Evolutionary conservation across 1,140 invertebrate species (phyloP).

Genomic region (Coelopa frigida): DNA sequence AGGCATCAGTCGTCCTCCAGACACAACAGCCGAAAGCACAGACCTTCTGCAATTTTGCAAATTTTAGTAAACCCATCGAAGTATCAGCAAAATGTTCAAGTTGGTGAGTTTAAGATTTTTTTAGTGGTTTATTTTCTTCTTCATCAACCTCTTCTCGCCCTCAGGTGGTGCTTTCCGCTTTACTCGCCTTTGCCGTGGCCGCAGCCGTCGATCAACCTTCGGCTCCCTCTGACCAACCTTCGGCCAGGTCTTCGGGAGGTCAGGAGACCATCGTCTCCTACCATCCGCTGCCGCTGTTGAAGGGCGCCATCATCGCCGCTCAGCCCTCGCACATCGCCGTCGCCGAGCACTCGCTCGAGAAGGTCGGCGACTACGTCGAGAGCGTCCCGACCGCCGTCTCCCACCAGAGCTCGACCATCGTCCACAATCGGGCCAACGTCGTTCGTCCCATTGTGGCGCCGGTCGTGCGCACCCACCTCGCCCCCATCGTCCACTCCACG

Average conservation of each 20-base stretch:
- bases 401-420: constrained; percentile 33
- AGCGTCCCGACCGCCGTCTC: constrained; percentile 34
- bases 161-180: constrained; percentile 5
- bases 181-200: constrained; percentile 6
- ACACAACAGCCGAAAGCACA: constrained; percentile 1
- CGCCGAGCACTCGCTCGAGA: constrained; percentile 6
- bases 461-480: constrained; percentile 11
- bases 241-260: neutral
- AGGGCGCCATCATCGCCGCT: neutral
- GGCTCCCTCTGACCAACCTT: too few species aligned
- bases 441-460: constrained; percentile 21
- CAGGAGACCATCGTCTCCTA: neutral
- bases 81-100: constrained; percentile 11
- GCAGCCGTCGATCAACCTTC: neutral
- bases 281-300: neutral
- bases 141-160: too few species aligned
- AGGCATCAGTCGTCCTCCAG: constrained; percentile 1
- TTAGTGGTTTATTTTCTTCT: too few species aligned
- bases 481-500: constrained; percentile 11
- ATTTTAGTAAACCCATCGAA: neutral
- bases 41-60: neutral
- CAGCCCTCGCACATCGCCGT: constrained; percentile 4
- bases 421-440: constrained; percentile 4
- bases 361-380: constrained; percentile 16
- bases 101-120: constrained; percentile 6